Percentiles rank a stretch among this genome's conserved stretches.
phyloP scores from a whole-genome alignment of 2,888 invertebrate species.

The Strigamia crassipes region DNA sequence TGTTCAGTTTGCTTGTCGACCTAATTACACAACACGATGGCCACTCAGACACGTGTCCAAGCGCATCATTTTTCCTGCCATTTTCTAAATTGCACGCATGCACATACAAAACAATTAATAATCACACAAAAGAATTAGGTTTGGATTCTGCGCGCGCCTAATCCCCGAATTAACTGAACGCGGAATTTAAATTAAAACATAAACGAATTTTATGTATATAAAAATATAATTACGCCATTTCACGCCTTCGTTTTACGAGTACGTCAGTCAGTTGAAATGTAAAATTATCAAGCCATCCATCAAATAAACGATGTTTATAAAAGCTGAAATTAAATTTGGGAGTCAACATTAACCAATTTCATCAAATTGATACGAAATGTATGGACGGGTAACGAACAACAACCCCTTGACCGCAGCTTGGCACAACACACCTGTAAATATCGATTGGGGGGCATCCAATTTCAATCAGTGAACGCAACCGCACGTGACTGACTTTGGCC shows the following conservation, averaged over 20 bases:
- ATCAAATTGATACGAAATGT: too few relatives aligned
- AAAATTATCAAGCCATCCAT: too few relatives aligned
- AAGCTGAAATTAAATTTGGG: too few relatives aligned
- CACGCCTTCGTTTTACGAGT: neutral
- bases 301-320: too few relatives aligned
- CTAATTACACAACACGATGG: conserved; percentile 38
- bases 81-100: conserved; percentile 35
- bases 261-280: neutral
- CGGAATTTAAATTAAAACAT: neutral
- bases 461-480: conserved; percentile 31
- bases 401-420: conserved; percentile 12
- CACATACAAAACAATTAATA: conserved; percentile 17
- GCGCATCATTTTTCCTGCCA: conserved; percentile 42
- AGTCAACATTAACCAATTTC: too few relatives aligned
- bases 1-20: conserved; percentile 40
- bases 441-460: conserved; percentile 26
- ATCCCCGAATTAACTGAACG: neutral
- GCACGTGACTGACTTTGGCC: conserved; percentile 42
- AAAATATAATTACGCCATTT: too few relatives aligned
- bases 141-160: neutral
- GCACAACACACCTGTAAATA: conserved; percentile 32
- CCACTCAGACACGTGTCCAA: conserved; percentile 38
- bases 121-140: conserved; percentile 17
- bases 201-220: neutral
- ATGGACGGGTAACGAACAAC: neutral